phyloP scores from a whole-genome alignment of 2,888 invertebrate genomes.

The Hedychridium roseum region DNA sequence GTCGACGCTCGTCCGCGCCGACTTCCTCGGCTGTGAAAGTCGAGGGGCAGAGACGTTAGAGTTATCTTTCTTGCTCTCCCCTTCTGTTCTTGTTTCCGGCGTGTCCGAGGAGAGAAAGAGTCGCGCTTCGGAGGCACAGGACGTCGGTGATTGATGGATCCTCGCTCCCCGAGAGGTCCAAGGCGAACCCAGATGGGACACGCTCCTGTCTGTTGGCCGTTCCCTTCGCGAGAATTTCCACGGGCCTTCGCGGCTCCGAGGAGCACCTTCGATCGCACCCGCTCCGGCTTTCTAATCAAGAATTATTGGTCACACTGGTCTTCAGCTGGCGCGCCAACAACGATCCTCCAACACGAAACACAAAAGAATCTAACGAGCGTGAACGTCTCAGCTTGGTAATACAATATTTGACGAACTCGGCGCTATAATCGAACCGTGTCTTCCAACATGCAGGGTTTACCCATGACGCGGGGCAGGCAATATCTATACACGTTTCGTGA shows the following conservation, averaged over 20 bases:
- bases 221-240: slow-evolving; percentile 18
- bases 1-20: slow-evolving; percentile 18
- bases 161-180: slow-evolving; percentile 54
- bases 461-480: too few species aligned
- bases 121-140: slow-evolving; percentile 47
- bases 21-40: slow-evolving; percentile 47
- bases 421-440: too few species aligned
- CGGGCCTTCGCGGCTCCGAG: slow-evolving; percentile 15
- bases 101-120: too few species aligned
- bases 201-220: slow-evolving; percentile 30
- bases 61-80: too few species aligned
- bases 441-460: too few species aligned
- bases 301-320: slow-evolving; percentile 56
- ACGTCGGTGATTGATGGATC: slow-evolving; percentile 60
- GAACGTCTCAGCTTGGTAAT: too few species aligned
- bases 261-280: slow-evolving; percentile 16
- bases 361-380: too few species aligned
- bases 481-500: too few species aligned
- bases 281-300: slow-evolving; percentile 52
- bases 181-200: slow-evolving; percentile 37
- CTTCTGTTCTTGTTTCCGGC: slow-evolving; percentile 57
- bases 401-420: too few species aligned
- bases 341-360: too few species aligned
- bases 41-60: too few species aligned
- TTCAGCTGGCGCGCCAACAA: too few species aligned